Conservation (phyloP, 2,888 invertebrate genomes). For the Iphiclides podalirius region DNA sequence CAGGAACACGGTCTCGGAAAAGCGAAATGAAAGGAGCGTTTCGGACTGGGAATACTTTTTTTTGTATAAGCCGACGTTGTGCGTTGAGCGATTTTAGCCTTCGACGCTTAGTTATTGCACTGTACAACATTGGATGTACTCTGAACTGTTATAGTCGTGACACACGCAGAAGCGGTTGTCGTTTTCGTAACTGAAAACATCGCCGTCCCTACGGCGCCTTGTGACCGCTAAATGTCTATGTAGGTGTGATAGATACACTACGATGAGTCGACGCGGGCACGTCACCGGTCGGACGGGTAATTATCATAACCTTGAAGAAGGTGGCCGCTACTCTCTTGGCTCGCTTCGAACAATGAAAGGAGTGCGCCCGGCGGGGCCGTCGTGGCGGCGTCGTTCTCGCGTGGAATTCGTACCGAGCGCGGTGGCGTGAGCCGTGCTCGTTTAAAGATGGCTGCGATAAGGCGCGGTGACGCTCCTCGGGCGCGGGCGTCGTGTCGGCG, state of each 20-base stretch:
- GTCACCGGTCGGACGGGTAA: slow-evolving; percentile 63
- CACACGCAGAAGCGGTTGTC: not conserved
- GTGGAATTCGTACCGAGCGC: slow-evolving; percentile 68
- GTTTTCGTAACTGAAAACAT: slow-evolving; percentile 11
- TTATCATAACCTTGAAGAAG: slow-evolving; percentile 67
- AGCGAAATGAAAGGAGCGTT: not conserved
- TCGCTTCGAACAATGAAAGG: slow-evolving; percentile 54
- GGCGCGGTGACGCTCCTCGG: slow-evolving; percentile 74
- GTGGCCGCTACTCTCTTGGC: slow-evolving; percentile 45
- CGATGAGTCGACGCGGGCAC: slow-evolving; percentile 50
- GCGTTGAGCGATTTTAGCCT: no score
- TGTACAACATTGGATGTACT: no score
- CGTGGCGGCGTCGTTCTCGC: slow-evolving; percentile 52
- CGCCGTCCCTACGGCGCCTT: not conserved
- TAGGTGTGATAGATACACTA: slow-evolving; percentile 27
- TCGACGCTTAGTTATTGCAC: no score
- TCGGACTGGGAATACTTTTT: no score
- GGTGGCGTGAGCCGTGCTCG: slow-evolving; percentile 68
- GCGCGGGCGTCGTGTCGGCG: slow-evolving; percentile 67
- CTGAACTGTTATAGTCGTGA: no score
- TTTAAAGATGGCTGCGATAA: slow-evolving; percentile 79
- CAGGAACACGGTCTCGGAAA: slow-evolving; percentile 19
- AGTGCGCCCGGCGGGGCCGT: slow-evolving; percentile 56
- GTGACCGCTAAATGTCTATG: slow-evolving; percentile 3
- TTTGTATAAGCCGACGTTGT: no score